Percentiles rank a stretch among this genome's conserved stretches.
phyloP scores from a whole-genome alignment of 2,797 vertebrate genomes.

The Typhlichthys subterraneus region DNA sequence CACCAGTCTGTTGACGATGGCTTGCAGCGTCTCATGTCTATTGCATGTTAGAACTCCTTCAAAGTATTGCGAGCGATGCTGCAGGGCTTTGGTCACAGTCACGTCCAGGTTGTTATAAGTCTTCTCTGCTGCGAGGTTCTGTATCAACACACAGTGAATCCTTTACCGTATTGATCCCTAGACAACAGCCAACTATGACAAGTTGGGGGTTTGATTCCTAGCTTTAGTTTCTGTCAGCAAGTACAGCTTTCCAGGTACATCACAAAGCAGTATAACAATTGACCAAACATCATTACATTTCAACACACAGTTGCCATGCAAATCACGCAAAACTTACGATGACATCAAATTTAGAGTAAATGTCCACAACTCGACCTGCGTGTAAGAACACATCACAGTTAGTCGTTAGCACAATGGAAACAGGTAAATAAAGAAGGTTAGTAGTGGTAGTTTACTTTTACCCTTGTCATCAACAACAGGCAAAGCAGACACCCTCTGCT shows the following conservation, averaged over 20 bases:
- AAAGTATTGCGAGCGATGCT: conserved; percentile 96
- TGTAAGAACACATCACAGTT: conserved; percentile 25
- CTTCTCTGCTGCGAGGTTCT: conserved; percentile 97
- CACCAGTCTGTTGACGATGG: conserved; percentile 94
- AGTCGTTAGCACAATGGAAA: conserved; percentile 9
- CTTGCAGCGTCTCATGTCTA: conserved; percentile 88
- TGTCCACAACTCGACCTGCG: conserved; percentile 93
- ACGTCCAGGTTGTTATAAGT: conserved; percentile 98
- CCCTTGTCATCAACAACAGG: conserved; percentile 95
- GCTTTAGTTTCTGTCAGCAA: too few relatives aligned
- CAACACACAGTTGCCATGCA: neutral
- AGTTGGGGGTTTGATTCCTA: neutral
- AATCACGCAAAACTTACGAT: conserved; percentile 86
- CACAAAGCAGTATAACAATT: too few relatives aligned
- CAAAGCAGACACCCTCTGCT: conserved; percentile 92
- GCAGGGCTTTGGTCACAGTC: conserved; percentile 93
- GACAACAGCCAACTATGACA: neutral
- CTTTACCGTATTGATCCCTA: neutral
- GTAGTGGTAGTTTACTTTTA: conserved; percentile 50
- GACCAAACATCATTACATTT: neutral
- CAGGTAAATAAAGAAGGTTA: neutral
- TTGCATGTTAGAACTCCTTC: conserved; percentile 95
- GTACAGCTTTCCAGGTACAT: too few relatives aligned
- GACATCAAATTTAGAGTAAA: conserved; percentile 98
- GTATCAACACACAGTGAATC: neutral